Evolutionary conservation across 2,888 invertebrate species (phyloP).

Genomic region (Urechis unicinctus): DNA sequence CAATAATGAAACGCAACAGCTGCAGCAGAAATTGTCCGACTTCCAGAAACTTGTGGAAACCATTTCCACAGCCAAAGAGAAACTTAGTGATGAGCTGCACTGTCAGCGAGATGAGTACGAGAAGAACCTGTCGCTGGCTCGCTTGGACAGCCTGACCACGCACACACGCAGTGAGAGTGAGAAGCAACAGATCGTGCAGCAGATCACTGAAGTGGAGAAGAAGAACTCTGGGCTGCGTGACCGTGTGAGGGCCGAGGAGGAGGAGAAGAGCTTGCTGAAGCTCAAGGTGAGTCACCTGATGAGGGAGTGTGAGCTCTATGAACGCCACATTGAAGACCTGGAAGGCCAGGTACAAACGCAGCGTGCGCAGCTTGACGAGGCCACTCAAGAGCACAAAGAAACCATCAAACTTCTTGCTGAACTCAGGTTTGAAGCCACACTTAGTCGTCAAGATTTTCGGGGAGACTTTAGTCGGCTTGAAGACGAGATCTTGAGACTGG

Average conservation of each 20-base stretch:
- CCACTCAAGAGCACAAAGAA: constrained; percentile 17
- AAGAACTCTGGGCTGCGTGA: constrained; percentile 5
- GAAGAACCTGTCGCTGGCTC: constrained; percentile 2
- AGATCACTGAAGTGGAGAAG: constrained; percentile 11
- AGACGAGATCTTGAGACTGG: constrained; percentile 9
- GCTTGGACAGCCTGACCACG: constrained; percentile 6
- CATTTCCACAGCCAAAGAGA: constrained; percentile 9
- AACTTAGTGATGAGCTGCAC: constrained; percentile 7
- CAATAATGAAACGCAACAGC: background rate
- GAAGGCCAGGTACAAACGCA: constrained; percentile 11
- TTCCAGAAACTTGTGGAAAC: constrained; percentile 9
- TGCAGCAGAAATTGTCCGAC: constrained; percentile 3
- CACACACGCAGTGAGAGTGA: background rate
- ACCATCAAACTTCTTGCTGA: constrained; percentile 16
- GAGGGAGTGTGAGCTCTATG: constrained; percentile 14
- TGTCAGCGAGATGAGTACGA: constrained; percentile 12
- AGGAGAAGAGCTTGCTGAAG: constrained; percentile 16
- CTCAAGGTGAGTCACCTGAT: constrained; percentile 11
- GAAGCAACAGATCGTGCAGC: constrained; percentile 1
- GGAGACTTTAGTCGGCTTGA: constrained; percentile 12
- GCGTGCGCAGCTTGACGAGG: constrained; percentile 8
- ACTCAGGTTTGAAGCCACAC: constrained; percentile 11
- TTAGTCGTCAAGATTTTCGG: constrained; percentile 8
- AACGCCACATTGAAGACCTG: constrained; percentile 12
- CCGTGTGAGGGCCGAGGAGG: constrained; percentile 5